These are phyloP conservation scores for Anseranas semipalmata DNA, from an alignment of 2,113 vertebrate species.

Conservation along the genomic window DNA sequence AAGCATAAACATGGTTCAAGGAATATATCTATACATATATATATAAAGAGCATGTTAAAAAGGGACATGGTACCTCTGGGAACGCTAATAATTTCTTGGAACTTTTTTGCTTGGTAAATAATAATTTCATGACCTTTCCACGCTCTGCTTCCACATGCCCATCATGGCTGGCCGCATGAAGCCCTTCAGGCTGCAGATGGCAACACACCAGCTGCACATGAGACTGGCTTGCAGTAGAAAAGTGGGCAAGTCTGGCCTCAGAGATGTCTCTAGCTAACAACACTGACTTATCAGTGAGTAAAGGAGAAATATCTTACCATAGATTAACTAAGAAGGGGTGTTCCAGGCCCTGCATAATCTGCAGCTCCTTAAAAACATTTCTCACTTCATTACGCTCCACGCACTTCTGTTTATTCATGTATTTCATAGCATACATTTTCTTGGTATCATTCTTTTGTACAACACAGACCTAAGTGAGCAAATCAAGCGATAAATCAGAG, in stretches of 20 bases:
- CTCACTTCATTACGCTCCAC: constrained; percentile 96
- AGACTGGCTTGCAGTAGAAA: background rate
- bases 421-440: constrained; percentile 99
- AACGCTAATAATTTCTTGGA: background rate
- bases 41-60: background rate
- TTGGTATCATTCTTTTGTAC: constrained; percentile 98
- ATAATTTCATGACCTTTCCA: background rate
- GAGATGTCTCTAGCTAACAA: background rate
- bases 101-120: background rate
- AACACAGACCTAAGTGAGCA: constrained; percentile 87
- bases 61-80: background rate
- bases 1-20: background rate
- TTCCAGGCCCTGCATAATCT: constrained; percentile 97
- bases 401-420: constrained; percentile 97
- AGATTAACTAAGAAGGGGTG: constrained; percentile 97
- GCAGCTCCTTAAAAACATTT: constrained; percentile 96
- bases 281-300: rapidly evolving
- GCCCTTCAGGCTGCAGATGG: rapidly evolving
- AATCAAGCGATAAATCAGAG: background rate
- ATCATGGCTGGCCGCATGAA: rapidly evolving
- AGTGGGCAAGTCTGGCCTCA: background rate
- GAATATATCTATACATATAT: too few species aligned
- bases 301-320: constrained; percentile 81
- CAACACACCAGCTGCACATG: background rate
- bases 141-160: background rate